Evolutionary conservation across 1,140 invertebrate genomes (phyloP).

Genomic region (Aphidius gifuensis): DNA sequence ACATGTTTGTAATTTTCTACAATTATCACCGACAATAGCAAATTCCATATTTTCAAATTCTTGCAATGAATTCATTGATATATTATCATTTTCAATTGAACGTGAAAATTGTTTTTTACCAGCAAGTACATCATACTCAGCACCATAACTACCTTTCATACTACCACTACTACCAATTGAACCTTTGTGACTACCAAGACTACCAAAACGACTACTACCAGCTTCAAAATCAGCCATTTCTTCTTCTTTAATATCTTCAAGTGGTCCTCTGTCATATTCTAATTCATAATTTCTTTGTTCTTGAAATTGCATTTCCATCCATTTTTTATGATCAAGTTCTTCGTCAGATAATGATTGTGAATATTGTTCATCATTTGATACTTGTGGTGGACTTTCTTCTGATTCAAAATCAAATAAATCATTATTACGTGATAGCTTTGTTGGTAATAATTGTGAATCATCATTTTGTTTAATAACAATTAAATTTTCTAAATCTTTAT

Average conservation of each 20-base stretch:
- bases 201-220: constrained; percentile 72
- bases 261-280: constrained; percentile 68
- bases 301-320: constrained; percentile 85
- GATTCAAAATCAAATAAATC: constrained; percentile 71
- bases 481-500: constrained; percentile 72
- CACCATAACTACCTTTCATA: constrained; percentile 72
- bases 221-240: constrained; percentile 81
- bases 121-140: constrained; percentile 80
- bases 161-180: constrained; percentile 75
- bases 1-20: constrained; percentile 54
- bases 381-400: constrained; percentile 69
- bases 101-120: constrained; percentile 74
- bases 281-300: constrained; percentile 68
- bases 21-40: constrained; percentile 67
- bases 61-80: constrained; percentile 87
- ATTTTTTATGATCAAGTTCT: constrained; percentile 74
- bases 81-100: constrained; percentile 82
- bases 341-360: constrained; percentile 54
- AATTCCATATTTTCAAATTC: constrained; percentile 91
- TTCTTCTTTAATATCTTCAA: constrained; percentile 89
- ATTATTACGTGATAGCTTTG: constrained; percentile 42
- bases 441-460: constrained; percentile 26
- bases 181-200: constrained; percentile 77
- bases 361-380: constrained; percentile 51
- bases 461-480: constrained; percentile 43